Base-by-base conservation (phyloP, 2,113 vertebrate species). In the Pseudorasbora parva region DNA sequence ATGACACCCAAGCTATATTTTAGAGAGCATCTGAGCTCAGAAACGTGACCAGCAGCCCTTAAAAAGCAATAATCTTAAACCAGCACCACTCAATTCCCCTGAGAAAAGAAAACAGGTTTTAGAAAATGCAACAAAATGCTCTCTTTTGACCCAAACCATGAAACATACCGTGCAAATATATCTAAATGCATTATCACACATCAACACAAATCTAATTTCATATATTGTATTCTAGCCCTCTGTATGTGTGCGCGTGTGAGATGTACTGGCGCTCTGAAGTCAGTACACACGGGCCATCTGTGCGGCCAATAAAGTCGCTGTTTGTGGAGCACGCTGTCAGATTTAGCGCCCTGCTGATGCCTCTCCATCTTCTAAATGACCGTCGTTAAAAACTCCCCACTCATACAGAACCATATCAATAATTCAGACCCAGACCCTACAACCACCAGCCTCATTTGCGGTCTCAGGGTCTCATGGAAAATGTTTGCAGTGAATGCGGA, bases 321-420 rank as follows among this genome's bases (percentile, higher is more conserved):
- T 73, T 57, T 76, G 87, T 87, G 78, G 82, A 82, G 54, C 41
- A 30, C 51, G 69, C 73, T 72, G 85, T 84, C 85, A 87, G 85
- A 86, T 90, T 85, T 85, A 88, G 85, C 84, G 77, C 82, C 87
- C 85, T 88, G 87, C 88, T 90, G 88, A 89, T 88, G 90, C 88
- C 91, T 87, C 85, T 93, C 90, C 82, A 86, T 93, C 92, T 93
- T 91, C 83, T 88, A 83, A 91, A 93, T 91, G 92, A 90, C 85
- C 83, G 71, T 87, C 85, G 90, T 93, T 92, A 92, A 92, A 90
- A 90, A 84, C 89, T 91, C 88, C 90, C 85, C 62, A 84, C 85
- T 87, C 86, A 85, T 90, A 47, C 68, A 88, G 86, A 84, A 90
- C 86, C 88, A 88, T 90, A 90, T 91, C 90, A 84, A 90, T 93